Evolutionary conservation across 2,113 vertebrate genomes (phyloP), one percentile per base, ranked within the genome.

Genomic region (Anolis sagrei): DNA sequence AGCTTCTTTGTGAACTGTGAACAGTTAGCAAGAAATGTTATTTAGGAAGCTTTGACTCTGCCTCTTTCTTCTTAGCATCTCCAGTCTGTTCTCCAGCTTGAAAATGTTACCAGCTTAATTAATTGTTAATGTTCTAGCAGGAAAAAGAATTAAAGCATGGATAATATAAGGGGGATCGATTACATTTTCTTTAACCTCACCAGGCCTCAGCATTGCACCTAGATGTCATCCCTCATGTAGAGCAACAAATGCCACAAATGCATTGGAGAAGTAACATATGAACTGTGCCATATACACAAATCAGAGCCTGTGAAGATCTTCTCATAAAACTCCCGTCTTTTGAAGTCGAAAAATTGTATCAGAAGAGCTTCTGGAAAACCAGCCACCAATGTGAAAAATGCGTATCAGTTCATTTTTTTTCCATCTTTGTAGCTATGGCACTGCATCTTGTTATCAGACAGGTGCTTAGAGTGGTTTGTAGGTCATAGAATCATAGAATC

Each of bases 1-100:
- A 62, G 62, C 72, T 84, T 81, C 72, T 69, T 49, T 29, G 18
- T 68, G 87, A 61, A 83, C 51, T 74, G 62, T 51, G 77, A 80
- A 76, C 70, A 27, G 62, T 23, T 16, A 19, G 76, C 69, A 72
- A 70, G 49, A 19, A 76, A 29, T 84, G 73, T 75, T 76, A 69
- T 76, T 69, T 48, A 61, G 78, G 51, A 81, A 70, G 72, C 27
- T 18, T 76, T 54, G 70, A 54, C 23, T 80, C 51, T 32, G 11
- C 74, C 66, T 66, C 83, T 44, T 32, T 8, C 44, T 62, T 72
- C 32, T 64, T 77, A 61, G 78, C 51, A 85, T 66, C 48, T 70
- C 78, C 34, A 76, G 61, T 70, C 82, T 88, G 58, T 32, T 80
- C 34, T 76, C 72, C 62, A 68, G 49, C n/a, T 44, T 68, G 72